Percentiles rank a stretch among this genome's conserved stretches.
phyloP scores from a whole-genome alignment of 2,113 vertebrate species.

The Morone chrysops region DNA sequence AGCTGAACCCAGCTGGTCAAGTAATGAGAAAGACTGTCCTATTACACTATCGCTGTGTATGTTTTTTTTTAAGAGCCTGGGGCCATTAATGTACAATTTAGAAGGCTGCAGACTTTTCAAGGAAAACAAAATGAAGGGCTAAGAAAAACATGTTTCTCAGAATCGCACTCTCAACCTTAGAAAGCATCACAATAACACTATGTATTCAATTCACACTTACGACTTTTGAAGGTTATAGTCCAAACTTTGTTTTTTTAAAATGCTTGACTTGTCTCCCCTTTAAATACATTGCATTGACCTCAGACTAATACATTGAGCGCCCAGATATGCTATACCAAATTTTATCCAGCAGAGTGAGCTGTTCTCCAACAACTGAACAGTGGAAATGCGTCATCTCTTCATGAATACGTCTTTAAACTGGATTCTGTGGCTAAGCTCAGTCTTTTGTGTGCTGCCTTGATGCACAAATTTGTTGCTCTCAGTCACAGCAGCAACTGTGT shows the following conservation, averaged over 20 bases:
- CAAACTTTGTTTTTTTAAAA: neutral
- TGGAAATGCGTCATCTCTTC: neutral
- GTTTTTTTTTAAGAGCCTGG: neutral
- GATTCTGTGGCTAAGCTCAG: slow-evolving; percentile 5
- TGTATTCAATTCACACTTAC: neutral
- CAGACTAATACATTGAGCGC: neutral
- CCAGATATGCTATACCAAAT: slow-evolving; percentile 32
- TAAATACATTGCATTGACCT: neutral
- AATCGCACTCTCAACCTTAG: neutral
- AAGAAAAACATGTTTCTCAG: neutral
- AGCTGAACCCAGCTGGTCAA: neutral
- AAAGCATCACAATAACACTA: neutral
- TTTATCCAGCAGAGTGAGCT: slow-evolving; percentile 67
- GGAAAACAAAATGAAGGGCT: no score
- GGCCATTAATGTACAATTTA: neutral
- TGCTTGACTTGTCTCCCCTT: neutral
- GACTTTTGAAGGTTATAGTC: slow-evolving; percentile 1
- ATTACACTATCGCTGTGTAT: neutral
- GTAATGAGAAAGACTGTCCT: neutral
- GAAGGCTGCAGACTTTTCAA: neutral
- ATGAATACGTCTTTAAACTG: slow-evolving; percentile 18
- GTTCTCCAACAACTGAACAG: slow-evolving; percentile 56
- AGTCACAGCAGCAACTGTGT: neutral
- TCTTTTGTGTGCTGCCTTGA: slow-evolving; percentile 25
- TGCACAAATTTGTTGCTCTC: neutral